Base-by-base conservation (phyloP, 2,888 invertebrate genomes). In the Cataglyphis livida region DNA sequence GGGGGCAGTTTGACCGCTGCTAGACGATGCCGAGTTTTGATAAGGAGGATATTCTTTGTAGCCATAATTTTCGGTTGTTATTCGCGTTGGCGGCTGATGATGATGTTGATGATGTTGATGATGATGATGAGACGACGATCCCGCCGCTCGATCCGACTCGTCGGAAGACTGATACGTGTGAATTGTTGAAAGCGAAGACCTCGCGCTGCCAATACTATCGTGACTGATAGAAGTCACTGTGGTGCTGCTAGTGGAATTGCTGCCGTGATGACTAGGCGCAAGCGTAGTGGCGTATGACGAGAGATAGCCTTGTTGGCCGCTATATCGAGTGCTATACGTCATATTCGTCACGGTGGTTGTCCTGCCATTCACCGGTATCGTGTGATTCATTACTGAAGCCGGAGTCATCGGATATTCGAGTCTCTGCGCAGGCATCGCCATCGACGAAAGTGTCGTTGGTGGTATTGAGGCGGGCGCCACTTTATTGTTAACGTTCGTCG, bases 241-340 rank as follows among this genome's bases (percentile, higher is more conserved):
- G 62, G 92, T 94, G 82, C 89, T 93, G 85, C 89, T 91, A 78
- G 92, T 90, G 71, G 92, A 91, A 79, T 91, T 93, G 83, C 89
- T 92, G 15, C 89, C 86, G 12, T 93, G 93, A 82, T 93, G 93
- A 84, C 94, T 94, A 25, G 94, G 93, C 18, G 93, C 94, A 71
- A 93, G 91, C 5, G 93, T 94, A 5, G 93, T 93, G 7, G 93
- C 92, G 84, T 93, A 93, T 3, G 90, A 84, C 32, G 93, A 92
- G 38, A 87, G 85, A 15, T 86, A 88, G 10, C 66, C 84, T 61
- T 87, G 89, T 21, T 91, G 91, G 6, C 75, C 64, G 1, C 83
- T 78, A 91, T 93, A 85, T 86, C 93, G 86, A 89, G 91, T 59
- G 84, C 89, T 57, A 90, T 93, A 90, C 91, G 93, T 83, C 93